A percentile compares a stretch with the other conserved stretches of the same genome.
Evolutionary conservation across 2,888 invertebrate species (phyloP).

Genomic region (Hydroisotoma schaefferi): DNA sequence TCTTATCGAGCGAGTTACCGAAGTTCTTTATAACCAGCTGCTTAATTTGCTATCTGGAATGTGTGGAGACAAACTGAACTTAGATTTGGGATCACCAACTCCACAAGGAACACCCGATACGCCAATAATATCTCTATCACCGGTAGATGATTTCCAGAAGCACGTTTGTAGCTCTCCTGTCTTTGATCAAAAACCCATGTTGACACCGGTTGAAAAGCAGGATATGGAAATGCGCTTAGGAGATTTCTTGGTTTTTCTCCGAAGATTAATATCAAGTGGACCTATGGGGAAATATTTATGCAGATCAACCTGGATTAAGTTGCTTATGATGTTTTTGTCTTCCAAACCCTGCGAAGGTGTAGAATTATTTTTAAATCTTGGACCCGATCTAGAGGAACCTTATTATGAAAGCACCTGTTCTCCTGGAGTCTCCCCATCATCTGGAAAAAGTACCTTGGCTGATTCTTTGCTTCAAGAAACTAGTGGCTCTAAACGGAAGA

Average conservation of each 20-base stretch:
- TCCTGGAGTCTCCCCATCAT: not conserved
- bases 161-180: constrained; percentile 29
- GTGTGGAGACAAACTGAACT: constrained; percentile 43
- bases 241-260: constrained; percentile 59
- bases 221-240: constrained; percentile 54
- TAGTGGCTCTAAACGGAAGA: not conserved
- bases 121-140: constrained; percentile 42
- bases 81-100: constrained; percentile 44
- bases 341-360: constrained; percentile 46
- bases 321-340: constrained; percentile 54
- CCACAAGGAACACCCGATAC: constrained; percentile 47
- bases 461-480: not conserved
- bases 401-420: not conserved
- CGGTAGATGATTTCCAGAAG: constrained; percentile 39
- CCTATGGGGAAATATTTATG: constrained; percentile 56
- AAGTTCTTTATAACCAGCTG: constrained; percentile 58
- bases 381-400: constrained; percentile 38
- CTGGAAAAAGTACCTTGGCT: not conserved
- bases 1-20: constrained; percentile 57
- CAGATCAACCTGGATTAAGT: constrained; percentile 57
- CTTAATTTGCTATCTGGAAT: constrained; percentile 43
- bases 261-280: constrained; percentile 56
- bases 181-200: constrained; percentile 18
- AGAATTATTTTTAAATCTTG: constrained; percentile 43
- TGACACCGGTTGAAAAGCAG: constrained; percentile 44